Conservation (phyloP, 2,113 vertebrate species). For the Andinoacara biseriatus region DNA sequence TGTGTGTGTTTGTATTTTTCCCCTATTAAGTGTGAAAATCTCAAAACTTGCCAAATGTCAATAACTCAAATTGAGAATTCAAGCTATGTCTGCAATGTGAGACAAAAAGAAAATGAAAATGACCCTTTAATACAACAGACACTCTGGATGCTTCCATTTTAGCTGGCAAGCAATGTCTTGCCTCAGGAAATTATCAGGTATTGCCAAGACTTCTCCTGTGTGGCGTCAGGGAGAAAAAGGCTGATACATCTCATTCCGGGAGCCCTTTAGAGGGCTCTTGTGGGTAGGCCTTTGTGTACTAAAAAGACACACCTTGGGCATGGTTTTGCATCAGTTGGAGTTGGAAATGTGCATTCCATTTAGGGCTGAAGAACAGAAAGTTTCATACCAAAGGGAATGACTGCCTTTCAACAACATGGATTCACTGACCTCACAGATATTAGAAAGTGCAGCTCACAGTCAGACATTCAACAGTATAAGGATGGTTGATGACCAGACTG, state of each 20-base stretch:
- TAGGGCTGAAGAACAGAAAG: slow-evolving; percentile 18
- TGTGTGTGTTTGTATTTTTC: no score
- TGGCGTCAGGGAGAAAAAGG: slow-evolving; percentile 59
- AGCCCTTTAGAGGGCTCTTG: slow-evolving; percentile 38
- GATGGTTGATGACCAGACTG: slow-evolving; percentile 26
- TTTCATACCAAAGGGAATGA: slow-evolving; percentile 34
- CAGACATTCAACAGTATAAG: slow-evolving; percentile 5
- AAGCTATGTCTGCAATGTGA: slow-evolving; percentile 42
- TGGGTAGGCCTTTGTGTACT: slow-evolving; percentile 37
- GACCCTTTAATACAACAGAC: slow-evolving; percentile 46
- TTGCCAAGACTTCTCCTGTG: slow-evolving; percentile 57
- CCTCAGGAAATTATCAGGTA: slow-evolving; percentile 60
- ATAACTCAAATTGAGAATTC: slow-evolving; percentile 13
- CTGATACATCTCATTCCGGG: slow-evolving; percentile 56
- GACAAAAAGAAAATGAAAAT: slow-evolving; percentile 36
- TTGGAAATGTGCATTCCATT: slow-evolving; percentile 65
- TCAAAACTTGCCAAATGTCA: not conserved
- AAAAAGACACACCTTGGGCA: slow-evolving; percentile 39
- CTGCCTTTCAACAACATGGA: slow-evolving; percentile 45
- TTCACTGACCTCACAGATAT: slow-evolving; percentile 44
- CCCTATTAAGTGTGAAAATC: not conserved
- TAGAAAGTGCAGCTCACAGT: slow-evolving; percentile 36
- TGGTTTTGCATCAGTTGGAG: slow-evolving; percentile 55
- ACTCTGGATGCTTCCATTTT: slow-evolving; percentile 55
- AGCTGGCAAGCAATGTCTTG: slow-evolving; percentile 51